These are phyloP conservation scores for Sinocyclocheilus rhinocerous DNA, from an alignment of 2,113 vertebrate species.

Conservation along the genomic window DNA sequence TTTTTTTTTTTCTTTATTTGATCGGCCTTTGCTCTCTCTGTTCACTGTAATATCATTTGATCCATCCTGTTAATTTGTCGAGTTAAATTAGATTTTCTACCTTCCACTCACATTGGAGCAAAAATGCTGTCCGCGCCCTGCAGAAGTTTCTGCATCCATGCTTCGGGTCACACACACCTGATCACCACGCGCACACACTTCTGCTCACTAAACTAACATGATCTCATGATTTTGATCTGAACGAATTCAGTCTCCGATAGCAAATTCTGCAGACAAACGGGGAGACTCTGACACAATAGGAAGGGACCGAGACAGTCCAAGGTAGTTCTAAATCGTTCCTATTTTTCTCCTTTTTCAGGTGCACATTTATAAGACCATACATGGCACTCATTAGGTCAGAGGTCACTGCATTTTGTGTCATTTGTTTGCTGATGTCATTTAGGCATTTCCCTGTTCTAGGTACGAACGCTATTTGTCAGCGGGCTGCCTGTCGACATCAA, in stretches of 20 bases:
- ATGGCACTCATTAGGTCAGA: not conserved
- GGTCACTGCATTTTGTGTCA: not conserved
- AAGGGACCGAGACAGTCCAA: conserved; percentile 44
- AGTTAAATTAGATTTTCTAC: conserved; percentile 30
- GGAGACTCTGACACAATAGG: conserved; percentile 45
- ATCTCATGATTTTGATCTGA: conserved; percentile 52
- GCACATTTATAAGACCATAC: not conserved
- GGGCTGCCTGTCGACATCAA: conserved; percentile 90
- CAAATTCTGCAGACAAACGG: conserved; percentile 36
- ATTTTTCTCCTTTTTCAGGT: conserved; percentile 15
- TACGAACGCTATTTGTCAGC: conserved; percentile 88
- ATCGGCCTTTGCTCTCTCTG: conserved; percentile 32
- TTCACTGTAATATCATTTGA: conserved; percentile 42
- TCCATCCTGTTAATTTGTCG: conserved; percentile 47
- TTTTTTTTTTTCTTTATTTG: not conserved
- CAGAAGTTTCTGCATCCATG: conserved; percentile 51
- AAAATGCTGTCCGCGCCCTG: conserved; percentile 32
- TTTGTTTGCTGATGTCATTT: conserved; percentile 37
- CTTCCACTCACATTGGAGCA: conserved; percentile 40
- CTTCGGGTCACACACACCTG: conserved; percentile 48
- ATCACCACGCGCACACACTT: conserved; percentile 53
- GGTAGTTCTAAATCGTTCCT: conserved; percentile 30
- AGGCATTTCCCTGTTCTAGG: conserved; percentile 69
- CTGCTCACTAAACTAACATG: conserved; percentile 55
- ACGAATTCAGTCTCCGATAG: conserved; percentile 34